Conservation (phyloP, 2,797 vertebrate species). For the Babyrousa celebensis region DNA sequence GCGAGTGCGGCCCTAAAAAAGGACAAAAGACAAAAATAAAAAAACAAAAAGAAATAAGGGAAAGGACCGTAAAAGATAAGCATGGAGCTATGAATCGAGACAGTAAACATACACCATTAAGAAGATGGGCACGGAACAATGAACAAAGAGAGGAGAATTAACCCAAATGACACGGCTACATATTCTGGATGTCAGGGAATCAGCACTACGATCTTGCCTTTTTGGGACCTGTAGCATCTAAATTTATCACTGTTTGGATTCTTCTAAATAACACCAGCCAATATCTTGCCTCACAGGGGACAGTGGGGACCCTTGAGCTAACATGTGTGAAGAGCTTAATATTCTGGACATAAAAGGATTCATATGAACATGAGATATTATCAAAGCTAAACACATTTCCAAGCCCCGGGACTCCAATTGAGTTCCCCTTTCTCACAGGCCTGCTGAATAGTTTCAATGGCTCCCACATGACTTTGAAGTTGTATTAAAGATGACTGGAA, state of each 20-base stretch:
- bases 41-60: too few species aligned
- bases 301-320: background rate
- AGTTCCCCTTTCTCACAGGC: conserved; percentile 59
- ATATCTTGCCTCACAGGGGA: background rate
- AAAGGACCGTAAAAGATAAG: background rate
- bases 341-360: conserved; percentile 74
- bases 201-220: background rate
- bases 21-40: too few species aligned
- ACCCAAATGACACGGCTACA: accelerated
- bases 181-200: accelerated
- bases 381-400: conserved; percentile 82
- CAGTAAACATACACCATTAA: background rate
- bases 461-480: conserved; percentile 77
- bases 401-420: conserved; percentile 66
- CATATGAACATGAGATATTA: conserved; percentile 64
- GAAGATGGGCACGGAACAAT: accelerated
- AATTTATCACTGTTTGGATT: background rate
- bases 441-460: conserved; percentile 71
- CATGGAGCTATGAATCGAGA: background rate
- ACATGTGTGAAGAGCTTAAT: conserved; percentile 51
- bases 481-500: conserved; percentile 66
- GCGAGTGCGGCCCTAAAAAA: too few species aligned
- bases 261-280: background rate
- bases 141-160: background rate
- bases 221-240: background rate